A percentile compares a stretch with the other conserved stretches of the same genome.
These are phyloP conservation scores for Pristionchus mayeri DNA, from an alignment of 2,888 invertebrate genomes.

Conservation along the genomic window DNA sequence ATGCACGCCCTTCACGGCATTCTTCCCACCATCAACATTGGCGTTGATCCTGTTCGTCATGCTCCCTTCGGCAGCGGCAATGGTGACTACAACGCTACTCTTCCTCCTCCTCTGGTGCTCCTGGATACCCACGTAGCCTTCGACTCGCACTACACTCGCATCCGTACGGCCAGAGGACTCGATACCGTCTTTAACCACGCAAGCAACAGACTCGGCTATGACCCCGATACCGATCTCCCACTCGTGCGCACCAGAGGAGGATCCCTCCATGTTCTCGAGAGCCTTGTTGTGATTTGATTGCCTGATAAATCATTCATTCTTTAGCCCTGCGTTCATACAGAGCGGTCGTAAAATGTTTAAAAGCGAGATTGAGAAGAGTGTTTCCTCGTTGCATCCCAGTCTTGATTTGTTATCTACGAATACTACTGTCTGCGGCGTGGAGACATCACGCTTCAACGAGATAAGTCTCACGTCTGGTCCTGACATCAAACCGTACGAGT, in stretches of 20 bases:
- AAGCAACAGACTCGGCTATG: background rate
- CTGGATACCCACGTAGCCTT: background rate
- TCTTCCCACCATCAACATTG: background rate
- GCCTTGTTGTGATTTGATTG: background rate
- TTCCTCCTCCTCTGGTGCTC: background rate
- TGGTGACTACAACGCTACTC: no score
- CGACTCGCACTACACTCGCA: background rate
- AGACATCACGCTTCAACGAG: background rate
- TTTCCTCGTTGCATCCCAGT: background rate
- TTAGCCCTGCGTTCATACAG: conserved; percentile 24
- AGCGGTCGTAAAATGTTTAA: conserved; percentile 35
- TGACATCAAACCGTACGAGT: background rate
- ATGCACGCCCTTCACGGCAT: background rate
- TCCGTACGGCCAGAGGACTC: background rate
- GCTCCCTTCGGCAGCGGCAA: background rate
- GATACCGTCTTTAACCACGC: background rate
- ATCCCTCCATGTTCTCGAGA: background rate
- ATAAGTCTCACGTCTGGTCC: background rate
- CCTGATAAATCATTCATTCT: background rate
- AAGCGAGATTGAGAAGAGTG: background rate
- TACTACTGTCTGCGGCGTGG: background rate
- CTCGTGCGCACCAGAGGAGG: background rate
- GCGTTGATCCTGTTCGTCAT: background rate
- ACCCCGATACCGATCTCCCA: background rate
- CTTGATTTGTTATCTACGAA: background rate